A percentile compares a stretch with the other conserved stretches of the same genome.
These are phyloP conservation scores for Hemistola chrysoprasaria DNA, from an alignment of 2,888 invertebrate species.

Conservation along the genomic window DNA sequence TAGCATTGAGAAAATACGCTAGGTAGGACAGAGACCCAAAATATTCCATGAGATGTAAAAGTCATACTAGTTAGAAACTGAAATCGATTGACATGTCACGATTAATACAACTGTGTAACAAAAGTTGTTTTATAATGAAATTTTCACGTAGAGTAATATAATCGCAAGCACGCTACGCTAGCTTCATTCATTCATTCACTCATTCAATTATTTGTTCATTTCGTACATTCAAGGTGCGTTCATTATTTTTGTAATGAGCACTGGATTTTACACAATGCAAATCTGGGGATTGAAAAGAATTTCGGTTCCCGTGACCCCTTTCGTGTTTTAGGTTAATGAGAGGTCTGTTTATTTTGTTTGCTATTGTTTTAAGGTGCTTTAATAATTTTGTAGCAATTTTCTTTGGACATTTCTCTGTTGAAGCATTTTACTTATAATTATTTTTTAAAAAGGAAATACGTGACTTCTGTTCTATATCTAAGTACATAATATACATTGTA, in stretches of 20 bases:
- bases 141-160: conserved; percentile 9
- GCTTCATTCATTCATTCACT: conserved; percentile 17
- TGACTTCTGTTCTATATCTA: too few species aligned
- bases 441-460: too few species aligned
- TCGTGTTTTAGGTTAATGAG: conserved; percentile 23
- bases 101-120: background rate
- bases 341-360: conserved; percentile 20
- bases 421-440: too few species aligned
- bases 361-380: conserved; percentile 8
- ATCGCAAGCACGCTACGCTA: conserved; percentile 19
- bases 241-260: conserved; percentile 27
- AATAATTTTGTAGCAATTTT: background rate
- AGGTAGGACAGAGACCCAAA: too few species aligned
- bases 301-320: conserved; percentile 28
- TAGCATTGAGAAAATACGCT: too few species aligned
- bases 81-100: too few species aligned
- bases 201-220: conserved; percentile 1
- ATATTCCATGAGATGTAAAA: too few species aligned
- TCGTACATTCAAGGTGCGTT: conserved; percentile 9
- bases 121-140: conserved; percentile 1
- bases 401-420: too few species aligned
- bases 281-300: conserved; percentile 29
- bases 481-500: too few species aligned
- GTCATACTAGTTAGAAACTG: too few species aligned
- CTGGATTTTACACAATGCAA: conserved; percentile 26